Evolutionary conservation across 35 echinoderm and acorn worm genomes (phyloP).

Genomic region (Lytechinus pictus): DNA sequence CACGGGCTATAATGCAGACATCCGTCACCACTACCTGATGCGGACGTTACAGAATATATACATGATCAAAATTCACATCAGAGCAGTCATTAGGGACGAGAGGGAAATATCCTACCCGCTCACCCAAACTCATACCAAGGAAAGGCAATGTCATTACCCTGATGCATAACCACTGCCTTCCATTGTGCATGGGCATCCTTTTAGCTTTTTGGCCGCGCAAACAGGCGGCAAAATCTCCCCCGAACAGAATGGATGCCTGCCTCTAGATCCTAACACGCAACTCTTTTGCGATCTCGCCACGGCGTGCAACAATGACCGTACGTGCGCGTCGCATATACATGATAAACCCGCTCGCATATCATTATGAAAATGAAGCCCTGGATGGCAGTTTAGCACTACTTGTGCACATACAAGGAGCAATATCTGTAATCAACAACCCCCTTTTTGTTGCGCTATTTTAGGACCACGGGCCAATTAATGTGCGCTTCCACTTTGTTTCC

Average conservation of each 20-base stretch:
- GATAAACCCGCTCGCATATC: not conserved
- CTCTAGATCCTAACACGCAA: not conserved
- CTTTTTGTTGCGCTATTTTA: not conserved
- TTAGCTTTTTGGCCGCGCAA: not conserved
- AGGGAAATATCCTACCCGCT: not conserved
- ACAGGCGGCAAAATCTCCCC: not conserved
- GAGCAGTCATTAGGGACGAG: not conserved
- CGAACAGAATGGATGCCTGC: not conserved
- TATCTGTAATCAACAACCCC: not conserved
- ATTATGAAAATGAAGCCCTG: not conserved
- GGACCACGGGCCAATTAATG: not conserved
- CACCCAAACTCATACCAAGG: not conserved
- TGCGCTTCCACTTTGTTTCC: not conserved
- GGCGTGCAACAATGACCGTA: not conserved
- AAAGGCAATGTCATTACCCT: not conserved
- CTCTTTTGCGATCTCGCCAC: not conserved
- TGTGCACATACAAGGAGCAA: not conserved
- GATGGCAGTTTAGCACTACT: not conserved
- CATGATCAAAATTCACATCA: not conserved
- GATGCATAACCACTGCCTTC: not conserved
- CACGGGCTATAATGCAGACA: not conserved
- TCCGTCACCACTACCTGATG: not conserved
- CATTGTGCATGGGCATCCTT: conserved; percentile 1
- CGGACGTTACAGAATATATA: not conserved
- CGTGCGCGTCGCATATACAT: not conserved